These are phyloP conservation scores for Catonia carolina DNA, from an alignment of 2,888 invertebrate species.

Conservation along the genomic window DNA sequence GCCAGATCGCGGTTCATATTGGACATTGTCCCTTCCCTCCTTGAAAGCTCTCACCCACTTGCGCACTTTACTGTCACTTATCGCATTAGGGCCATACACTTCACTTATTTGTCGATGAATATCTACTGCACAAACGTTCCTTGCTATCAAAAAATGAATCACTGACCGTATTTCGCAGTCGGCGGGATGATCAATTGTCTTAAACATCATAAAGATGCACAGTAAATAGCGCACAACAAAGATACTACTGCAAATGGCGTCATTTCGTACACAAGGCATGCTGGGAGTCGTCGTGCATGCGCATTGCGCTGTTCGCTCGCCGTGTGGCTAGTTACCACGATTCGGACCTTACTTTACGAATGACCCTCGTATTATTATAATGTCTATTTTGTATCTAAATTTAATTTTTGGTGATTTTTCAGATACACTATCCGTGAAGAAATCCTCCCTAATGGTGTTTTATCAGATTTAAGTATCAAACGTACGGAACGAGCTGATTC, in stretches of 20 bases:
- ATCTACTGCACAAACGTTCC: neutral
- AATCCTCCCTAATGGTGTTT: conserved; percentile 77
- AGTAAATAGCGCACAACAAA: neutral
- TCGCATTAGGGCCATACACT: too few relatives aligned
- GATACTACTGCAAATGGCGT: neutral
- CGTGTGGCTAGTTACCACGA: neutral
- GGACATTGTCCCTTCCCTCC: conserved; percentile 4
- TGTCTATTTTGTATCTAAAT: neutral
- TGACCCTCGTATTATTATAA: conserved; percentile 1
- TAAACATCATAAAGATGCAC: neutral
- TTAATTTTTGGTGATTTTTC: conserved; percentile 20
- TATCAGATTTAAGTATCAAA: conserved; percentile 83
- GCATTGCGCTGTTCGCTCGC: neutral
- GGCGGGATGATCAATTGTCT: neutral
- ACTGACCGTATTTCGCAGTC: neutral
- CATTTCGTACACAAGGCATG: conserved; percentile 1
- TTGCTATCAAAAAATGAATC: too few relatives aligned
- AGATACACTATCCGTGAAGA: conserved; percentile 59
- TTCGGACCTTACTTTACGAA: neutral
- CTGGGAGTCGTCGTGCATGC: neutral
- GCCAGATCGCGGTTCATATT: conserved; percentile 10
- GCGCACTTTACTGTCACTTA: too few relatives aligned
- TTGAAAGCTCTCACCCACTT: too few relatives aligned
- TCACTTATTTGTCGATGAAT: neutral
- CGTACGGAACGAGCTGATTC: conserved; percentile 83